Evolutionary conservation across 1,140 invertebrate genomes (phyloP).

Genomic region (Drosophila grimshawi): DNA sequence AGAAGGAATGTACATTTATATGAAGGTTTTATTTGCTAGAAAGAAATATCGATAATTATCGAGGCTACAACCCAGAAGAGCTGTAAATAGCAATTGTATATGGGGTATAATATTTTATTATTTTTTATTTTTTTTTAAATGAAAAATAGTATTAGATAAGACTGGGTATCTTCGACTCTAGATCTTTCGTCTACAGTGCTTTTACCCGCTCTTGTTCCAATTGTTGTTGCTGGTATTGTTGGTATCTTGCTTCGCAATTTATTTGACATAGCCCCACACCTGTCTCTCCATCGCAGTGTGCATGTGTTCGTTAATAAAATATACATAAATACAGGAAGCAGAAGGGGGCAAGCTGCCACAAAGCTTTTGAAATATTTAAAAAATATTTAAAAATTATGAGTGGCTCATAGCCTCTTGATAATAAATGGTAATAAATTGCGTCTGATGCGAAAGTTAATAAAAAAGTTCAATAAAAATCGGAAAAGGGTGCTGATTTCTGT

Average conservation of each 20-base stretch:
- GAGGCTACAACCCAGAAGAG: too few relatives aligned
- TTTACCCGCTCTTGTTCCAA: conserved; percentile 24
- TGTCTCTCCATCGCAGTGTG: neutral
- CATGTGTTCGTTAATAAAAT: conserved; percentile 42
- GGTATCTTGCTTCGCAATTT: conserved; percentile 55
- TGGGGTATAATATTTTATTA: too few relatives aligned
- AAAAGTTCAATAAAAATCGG: conserved; percentile 80
- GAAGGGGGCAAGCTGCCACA: neutral
- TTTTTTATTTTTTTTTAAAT: too few relatives aligned
- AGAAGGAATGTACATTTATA: too few relatives aligned
- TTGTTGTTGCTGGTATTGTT: conserved; percentile 21
- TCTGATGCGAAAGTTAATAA: conserved; percentile 73
- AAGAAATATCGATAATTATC: too few relatives aligned
- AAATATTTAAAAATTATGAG: conserved; percentile 47
- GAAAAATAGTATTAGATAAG: neutral
- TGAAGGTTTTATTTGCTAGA: too few relatives aligned
- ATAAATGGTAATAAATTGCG: conserved; percentile 63
- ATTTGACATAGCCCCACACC: conserved; percentile 27
- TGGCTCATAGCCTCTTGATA: neutral
- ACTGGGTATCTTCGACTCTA: neutral
- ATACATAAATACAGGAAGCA: conserved; percentile 66
- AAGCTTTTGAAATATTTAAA: conserved; percentile 48
- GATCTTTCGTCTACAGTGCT: conserved; percentile 6
- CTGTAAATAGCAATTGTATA: too few relatives aligned
- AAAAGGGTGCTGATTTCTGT: conserved; percentile 74